Percentiles rank a stretch among this genome's conserved stretches.
Conservation (phyloP, 1,140 invertebrate species). For the Drosophila bipectinata region DNA sequence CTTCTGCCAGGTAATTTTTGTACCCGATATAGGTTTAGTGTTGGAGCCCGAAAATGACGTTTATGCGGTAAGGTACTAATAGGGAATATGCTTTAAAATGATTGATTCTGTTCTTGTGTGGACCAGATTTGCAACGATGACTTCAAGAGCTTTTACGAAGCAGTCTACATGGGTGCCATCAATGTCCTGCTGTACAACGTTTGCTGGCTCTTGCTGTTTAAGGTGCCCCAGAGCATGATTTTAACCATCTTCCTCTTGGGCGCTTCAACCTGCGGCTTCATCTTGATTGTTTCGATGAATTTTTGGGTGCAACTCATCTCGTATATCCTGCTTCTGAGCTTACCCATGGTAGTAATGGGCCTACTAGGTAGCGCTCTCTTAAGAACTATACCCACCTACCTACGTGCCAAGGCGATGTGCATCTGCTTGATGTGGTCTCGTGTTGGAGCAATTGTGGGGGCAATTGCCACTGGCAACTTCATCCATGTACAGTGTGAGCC, state of each 20-base stretch:
- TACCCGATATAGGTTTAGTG: not conserved
- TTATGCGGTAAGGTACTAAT: not conserved
- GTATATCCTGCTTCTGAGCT: constrained; percentile 44
- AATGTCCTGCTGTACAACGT: constrained; percentile 59
- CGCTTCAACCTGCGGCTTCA: constrained; percentile 41
- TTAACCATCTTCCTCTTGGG: constrained; percentile 39
- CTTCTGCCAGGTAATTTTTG: constrained; percentile 52
- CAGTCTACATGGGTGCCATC: constrained; percentile 38
- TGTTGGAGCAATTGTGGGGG: constrained; percentile 49
- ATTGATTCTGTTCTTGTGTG: not conserved
- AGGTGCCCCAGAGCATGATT: constrained; percentile 37
- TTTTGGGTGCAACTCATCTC: constrained; percentile 44
- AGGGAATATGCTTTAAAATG: not conserved
- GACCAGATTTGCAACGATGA: constrained; percentile 52
- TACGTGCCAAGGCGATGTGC: constrained; percentile 59
- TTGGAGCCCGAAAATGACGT: constrained; percentile 45
- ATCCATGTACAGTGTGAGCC: constrained; percentile 50
- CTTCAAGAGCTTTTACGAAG: constrained; percentile 51
- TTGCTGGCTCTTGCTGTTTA: constrained; percentile 50
- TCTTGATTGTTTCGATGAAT: constrained; percentile 29
- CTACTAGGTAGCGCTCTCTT: constrained; percentile 59
- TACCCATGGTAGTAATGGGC: constrained; percentile 47
- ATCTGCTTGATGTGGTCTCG: constrained; percentile 66
- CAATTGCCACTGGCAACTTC: constrained; percentile 37
- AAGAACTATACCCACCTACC: constrained; percentile 48